A percentile compares a stretch with the other conserved stretches of the same genome.
Conservation (phyloP, 2,888 invertebrate species). For the Lathronympha strigana region DNA sequence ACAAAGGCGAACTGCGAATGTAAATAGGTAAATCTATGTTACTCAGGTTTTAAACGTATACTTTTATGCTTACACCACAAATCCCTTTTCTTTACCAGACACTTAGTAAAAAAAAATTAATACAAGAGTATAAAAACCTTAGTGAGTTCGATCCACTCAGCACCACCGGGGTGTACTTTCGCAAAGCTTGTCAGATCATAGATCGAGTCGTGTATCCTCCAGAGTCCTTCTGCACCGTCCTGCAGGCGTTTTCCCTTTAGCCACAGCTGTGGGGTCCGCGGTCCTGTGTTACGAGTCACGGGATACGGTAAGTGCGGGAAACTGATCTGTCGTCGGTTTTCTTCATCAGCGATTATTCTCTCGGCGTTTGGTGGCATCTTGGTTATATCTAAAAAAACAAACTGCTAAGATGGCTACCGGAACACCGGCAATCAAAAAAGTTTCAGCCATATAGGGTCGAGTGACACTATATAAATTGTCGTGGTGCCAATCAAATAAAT, state of each 20-base stretch:
- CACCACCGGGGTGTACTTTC: slow-evolving; percentile 93
- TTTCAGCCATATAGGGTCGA: too few relatives aligned
- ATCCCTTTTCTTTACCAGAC: too few relatives aligned
- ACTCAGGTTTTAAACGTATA: too few relatives aligned
- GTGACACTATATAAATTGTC: too few relatives aligned
- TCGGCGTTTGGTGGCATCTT: slow-evolving; percentile 64
- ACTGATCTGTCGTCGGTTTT: slow-evolving; percentile 64
- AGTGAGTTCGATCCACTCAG: slow-evolving; percentile 88
- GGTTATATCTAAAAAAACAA: slow-evolving; percentile 1
- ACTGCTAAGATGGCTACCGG: too few relatives aligned
- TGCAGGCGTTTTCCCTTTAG: slow-evolving; percentile 85
- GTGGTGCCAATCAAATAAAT: too few relatives aligned
- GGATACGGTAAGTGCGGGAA: slow-evolving; percentile 82
- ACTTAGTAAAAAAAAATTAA: not conserved
- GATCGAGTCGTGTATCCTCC: slow-evolving; percentile 90
- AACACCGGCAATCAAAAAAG: too few relatives aligned
- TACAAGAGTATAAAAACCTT: slow-evolving; percentile 73
- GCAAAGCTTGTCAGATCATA: slow-evolving; percentile 95
- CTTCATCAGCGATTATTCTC: not conserved
- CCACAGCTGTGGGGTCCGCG: slow-evolving; percentile 83
- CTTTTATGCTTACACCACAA: not conserved
- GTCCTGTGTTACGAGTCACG: slow-evolving; percentile 65
- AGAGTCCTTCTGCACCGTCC: slow-evolving; percentile 90
- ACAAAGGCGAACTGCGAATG: too few relatives aligned
- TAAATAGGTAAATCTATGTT: too few relatives aligned